These are phyloP conservation scores for Eurois occulta DNA, from an alignment of 2,888 invertebrate species.

Conservation along the genomic window DNA sequence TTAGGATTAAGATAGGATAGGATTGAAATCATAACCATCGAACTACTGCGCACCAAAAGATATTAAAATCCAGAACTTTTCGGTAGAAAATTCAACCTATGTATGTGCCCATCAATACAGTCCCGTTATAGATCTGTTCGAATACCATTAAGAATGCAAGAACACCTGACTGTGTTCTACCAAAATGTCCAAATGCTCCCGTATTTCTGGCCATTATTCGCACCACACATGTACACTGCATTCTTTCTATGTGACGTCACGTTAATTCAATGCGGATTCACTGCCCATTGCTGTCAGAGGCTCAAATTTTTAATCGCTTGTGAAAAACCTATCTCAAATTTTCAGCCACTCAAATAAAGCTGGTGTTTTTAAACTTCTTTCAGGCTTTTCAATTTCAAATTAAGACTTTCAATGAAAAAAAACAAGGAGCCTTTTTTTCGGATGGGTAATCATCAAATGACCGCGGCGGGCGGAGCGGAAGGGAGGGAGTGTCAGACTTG, in stretches of 20 bases:
- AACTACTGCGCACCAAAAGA: not conserved
- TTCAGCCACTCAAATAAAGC: slow-evolving; percentile 13
- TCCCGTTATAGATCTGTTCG: not conserved
- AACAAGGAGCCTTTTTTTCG: not conserved
- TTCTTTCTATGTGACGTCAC: slow-evolving; percentile 44
- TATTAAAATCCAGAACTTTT: not conserved
- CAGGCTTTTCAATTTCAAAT: not conserved
- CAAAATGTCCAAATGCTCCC: slow-evolving; percentile 21
- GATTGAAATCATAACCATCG: not conserved
- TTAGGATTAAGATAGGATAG: no score
- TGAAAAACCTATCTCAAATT: slow-evolving; percentile 33
- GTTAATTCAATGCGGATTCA: slow-evolving; percentile 38
- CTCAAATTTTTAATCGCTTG: slow-evolving; percentile 25
- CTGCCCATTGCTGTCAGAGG: slow-evolving; percentile 1
- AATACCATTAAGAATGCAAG: slow-evolving; percentile 57
- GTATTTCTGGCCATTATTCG: slow-evolving; percentile 45
- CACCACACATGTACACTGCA: slow-evolving; percentile 32
- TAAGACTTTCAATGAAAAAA: not conserved
- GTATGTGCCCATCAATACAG: not conserved
- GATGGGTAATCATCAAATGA: no score
- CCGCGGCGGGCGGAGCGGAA: no score
- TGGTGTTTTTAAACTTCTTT: not conserved
- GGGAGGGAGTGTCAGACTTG: no score
- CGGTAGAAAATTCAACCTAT: not conserved
- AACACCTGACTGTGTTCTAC: slow-evolving; percentile 32